Conservation (phyloP, 2,113 vertebrate genomes). For the Anseranas semipalmata region DNA sequence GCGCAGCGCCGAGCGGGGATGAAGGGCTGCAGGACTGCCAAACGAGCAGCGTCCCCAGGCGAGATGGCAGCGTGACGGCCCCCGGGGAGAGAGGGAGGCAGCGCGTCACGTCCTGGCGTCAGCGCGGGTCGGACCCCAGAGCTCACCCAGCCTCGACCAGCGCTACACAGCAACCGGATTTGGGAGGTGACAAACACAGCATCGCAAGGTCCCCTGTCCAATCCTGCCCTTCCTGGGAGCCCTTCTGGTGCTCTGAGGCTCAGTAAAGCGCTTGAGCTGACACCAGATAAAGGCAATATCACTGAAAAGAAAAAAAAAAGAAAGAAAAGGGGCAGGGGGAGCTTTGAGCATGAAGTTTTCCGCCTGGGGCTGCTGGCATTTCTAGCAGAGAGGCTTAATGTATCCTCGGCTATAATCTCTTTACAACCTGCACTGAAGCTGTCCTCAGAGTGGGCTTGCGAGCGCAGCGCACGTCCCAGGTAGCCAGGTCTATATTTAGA, state of each 20-base stretch:
- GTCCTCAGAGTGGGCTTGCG: rapidly evolving
- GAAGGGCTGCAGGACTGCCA: not conserved
- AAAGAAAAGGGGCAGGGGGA: not conserved
- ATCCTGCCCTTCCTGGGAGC: not conserved
- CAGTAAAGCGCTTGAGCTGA: not conserved
- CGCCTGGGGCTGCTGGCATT: not conserved
- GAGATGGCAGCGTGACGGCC: rapidly evolving
- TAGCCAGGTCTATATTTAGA: not conserved
- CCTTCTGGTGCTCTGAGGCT: not conserved
- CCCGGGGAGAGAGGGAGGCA: not conserved
- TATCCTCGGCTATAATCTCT: not conserved
- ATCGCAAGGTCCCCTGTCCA: not conserved
- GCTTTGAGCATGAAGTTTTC: not conserved
- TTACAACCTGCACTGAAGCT: not conserved
- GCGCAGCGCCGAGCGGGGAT: not conserved
- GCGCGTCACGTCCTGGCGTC: not conserved
- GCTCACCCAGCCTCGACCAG: not conserved
- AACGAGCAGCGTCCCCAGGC: not conserved
- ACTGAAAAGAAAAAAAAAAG: not conserved
- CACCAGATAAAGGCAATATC: conserved; percentile 1
- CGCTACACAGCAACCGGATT: not conserved
- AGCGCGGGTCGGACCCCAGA: rapidly evolving
- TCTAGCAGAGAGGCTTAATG: not conserved
- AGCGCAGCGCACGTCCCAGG: not conserved
- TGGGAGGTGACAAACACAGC: not conserved